Conservation (phyloP, 30 jellyfish, hydroid and myxozoan species). For the Cassiopea xamachana region DNA sequence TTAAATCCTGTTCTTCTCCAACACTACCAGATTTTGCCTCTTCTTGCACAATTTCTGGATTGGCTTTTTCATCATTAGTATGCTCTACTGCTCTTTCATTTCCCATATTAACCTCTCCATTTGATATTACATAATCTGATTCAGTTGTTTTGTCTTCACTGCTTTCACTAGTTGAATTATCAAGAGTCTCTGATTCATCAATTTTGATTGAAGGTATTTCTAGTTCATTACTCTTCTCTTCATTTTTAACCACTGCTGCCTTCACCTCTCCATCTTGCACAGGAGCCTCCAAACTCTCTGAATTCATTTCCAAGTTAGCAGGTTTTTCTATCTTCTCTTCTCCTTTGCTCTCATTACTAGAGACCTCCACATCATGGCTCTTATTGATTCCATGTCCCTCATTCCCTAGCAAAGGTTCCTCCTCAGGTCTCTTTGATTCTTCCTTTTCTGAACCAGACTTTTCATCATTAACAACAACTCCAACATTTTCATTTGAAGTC, state of each 20-base stretch:
- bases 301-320: background rate
- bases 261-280: background rate
- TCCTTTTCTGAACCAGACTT: conserved; percentile 9
- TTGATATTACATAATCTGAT: background rate
- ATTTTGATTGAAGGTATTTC: background rate
- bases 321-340: background rate
- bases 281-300: background rate
- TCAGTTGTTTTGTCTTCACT: background rate
- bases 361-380: background rate
- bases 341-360: background rate
- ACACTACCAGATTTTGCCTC: background rate
- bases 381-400: background rate
- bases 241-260: background rate
- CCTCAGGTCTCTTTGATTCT: background rate
- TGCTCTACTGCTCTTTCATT: conserved; percentile 5
- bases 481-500: background rate
- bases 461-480: background rate
- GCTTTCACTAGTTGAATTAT: background rate
- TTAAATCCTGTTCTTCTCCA: background rate
- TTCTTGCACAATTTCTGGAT: background rate
- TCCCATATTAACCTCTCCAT: background rate
- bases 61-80: background rate
- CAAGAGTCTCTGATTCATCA: background rate
- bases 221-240: background rate
- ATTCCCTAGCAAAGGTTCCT: background rate